Base-by-base conservation (phyloP, 2,888 invertebrate species). In the Blera fallax region DNA sequence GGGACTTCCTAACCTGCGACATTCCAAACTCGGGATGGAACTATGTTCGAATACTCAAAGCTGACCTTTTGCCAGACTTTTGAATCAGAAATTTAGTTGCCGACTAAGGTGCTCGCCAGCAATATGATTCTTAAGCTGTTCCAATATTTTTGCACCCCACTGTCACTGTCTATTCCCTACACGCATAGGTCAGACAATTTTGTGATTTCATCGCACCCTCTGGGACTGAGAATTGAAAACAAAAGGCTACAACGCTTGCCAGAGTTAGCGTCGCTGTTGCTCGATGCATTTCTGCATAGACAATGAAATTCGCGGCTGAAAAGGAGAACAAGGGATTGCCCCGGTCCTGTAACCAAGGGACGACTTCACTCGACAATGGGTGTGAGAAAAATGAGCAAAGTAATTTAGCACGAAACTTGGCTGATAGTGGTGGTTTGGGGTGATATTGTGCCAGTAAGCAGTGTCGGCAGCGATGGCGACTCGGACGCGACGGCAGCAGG, bases 401-500 rank as follows among this genome's bases (percentile, higher is more conserved):
- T 77, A 83, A 77, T 77, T 70, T 70, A 65, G 72, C 45, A 45
- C 29, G 48, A 69, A 81, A 81, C 69, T 76, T 76, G 74, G 81
- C 54, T 58, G 45, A 50, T 52, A 32, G 76, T 69, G 32, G 40
- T 24, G 16, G 24, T 16, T 11, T 11, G 37, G 7, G 1, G 43
- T 11, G 1, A 2, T n/a, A n/a, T n/a, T n/a, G 43, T 18, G 2
- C 34, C 14, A 40, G 32, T 2, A 60, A 50, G 1, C 21, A 48
- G 4, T 34, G 72, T 27, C 45, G 29, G 21, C 69, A 11, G 37
- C 18, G 18, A 32, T 21, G 24, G 34, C 34, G 34, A 34, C 21
- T 50, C 56, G 24, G 34, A 10, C 21, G 24, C 14, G 5, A 48
- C n/a, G 64, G 24, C 32, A 24, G 8, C 2, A 21, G 40, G 14